Evolutionary conservation across 1,140 invertebrate genomes (phyloP).

Genomic region (Drosophila tani): DNA sequence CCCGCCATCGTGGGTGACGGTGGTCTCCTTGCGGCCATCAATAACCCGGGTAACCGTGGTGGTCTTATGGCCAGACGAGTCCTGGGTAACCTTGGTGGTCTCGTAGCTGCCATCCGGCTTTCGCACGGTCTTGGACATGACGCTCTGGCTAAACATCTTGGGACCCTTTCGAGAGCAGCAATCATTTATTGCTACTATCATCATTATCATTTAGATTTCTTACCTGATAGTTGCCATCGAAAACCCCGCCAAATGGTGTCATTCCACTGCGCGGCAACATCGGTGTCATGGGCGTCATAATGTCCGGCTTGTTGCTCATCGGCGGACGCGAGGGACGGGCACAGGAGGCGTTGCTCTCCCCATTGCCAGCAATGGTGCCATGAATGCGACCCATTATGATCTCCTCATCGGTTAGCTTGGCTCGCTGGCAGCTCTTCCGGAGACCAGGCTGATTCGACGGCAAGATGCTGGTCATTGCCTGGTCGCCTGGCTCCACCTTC

Average conservation of each 20-base stretch:
- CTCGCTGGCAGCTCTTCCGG: slow-evolving; percentile 8
- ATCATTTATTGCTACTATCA: not conserved
- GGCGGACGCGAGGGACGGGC: slow-evolving; percentile 50
- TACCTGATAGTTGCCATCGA: slow-evolving; percentile 80
- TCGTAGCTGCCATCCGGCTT: slow-evolving; percentile 83
- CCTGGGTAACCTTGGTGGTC: slow-evolving; percentile 77
- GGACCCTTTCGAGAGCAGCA: slow-evolving; percentile 55
- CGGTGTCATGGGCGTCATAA: slow-evolving; percentile 79
- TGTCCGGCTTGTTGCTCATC: slow-evolving; percentile 58
- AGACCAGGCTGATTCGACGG: slow-evolving; percentile 59
- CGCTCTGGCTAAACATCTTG: slow-evolving; percentile 84
- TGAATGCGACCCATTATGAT: slow-evolving; percentile 81
- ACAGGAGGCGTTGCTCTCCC: slow-evolving; percentile 25
- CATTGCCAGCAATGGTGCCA: slow-evolving; percentile 71
- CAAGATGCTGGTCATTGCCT: slow-evolving; percentile 53
- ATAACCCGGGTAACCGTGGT: slow-evolving; percentile 80
- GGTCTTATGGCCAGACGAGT: slow-evolving; percentile 74
- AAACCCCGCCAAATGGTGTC: slow-evolving; percentile 72
- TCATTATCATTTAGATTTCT: no score
- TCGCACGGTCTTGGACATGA: slow-evolving; percentile 81
- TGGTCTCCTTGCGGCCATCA: slow-evolving; percentile 74
- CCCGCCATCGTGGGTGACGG: slow-evolving; percentile 57
- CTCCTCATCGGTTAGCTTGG: slow-evolving; percentile 77
- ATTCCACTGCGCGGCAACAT: slow-evolving; percentile 68
- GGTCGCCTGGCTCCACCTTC: slow-evolving; percentile 25